Base-by-base conservation (phyloP, 1,140 invertebrate genomes). In the Anastrepha ludens region DNA sequence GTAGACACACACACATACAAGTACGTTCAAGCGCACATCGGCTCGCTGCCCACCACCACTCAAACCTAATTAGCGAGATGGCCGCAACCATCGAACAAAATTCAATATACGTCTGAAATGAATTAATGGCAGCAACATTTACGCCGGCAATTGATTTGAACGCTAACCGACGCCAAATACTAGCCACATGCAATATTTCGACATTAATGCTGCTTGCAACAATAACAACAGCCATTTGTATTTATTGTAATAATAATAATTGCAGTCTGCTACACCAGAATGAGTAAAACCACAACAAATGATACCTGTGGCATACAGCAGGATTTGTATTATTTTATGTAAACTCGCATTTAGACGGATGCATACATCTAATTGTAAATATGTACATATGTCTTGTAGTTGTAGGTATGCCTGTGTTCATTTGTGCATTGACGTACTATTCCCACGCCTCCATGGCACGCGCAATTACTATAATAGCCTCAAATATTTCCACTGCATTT, bases 401-500 rank as follows among this genome's bases (percentile, higher is more conserved):
- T 55, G 6, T 55, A 55, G 50, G 50, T 11, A 55, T 6, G 50
- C 50, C 6, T 20, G 64, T 65, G 20, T 39, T 41, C 50, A 41
- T 41, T 67, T 20, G 65, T 67, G 29, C 65, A 29, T 67, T 39
- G 39, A 29, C 65, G 20, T 41, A 67, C 29, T 39, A 74, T 74
- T 74, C 67, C 67, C 67, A 74, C 67, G 67, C 67, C 67, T 74
- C 41, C 41, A n/a, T 74, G 41, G 67, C 67, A 47, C 67, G 67
- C 67, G 67, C 67, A 74, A 74, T 74, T 74, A 74, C 44, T 74
- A 41, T 74, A 74, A 74, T 74, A 74, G 44, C 67, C 67, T 17
- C 67, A 74, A 74, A 74, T 74, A 74, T 74, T 74, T 47, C 67
- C 67, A 74, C 11, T 74, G 41, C 67, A 74, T 74, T 47, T 74